Evolutionary conservation across 2,888 invertebrate species (phyloP).

Genomic region (Scaptomyza reducta): DNA sequence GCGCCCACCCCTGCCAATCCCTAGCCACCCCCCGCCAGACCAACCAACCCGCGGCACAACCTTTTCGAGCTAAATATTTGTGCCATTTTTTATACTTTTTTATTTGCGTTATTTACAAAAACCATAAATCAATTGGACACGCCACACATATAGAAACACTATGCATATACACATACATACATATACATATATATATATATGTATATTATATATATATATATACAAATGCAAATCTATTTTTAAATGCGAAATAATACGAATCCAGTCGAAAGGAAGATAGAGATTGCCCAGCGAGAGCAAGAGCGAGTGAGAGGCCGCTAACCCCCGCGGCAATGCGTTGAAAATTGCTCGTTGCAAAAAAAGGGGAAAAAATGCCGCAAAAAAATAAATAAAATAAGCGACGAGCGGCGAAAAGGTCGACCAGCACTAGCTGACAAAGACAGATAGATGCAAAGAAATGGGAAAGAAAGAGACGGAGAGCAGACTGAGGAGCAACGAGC

Average conservation of each 20-base stretch:
- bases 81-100: constrained; percentile 29
- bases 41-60: constrained; percentile 61
- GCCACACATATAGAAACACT: constrained; percentile 68
- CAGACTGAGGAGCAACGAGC: constrained; percentile 6
- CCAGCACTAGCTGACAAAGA: not conserved
- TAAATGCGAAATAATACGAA: constrained; percentile 84
- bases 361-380: constrained; percentile 54
- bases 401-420: constrained; percentile 43
- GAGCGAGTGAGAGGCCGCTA: constrained; percentile 28
- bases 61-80: constrained; percentile 61
- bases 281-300: constrained; percentile 24
- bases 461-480: not conserved
- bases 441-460: not conserved
- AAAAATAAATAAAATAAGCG: constrained; percentile 36
- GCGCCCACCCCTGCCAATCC: constrained; percentile 12
- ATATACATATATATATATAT: constrained; percentile 9
- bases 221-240: constrained; percentile 83
- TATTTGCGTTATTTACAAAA: constrained; percentile 79
- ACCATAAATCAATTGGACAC: constrained; percentile 84
- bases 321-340: constrained; percentile 68
- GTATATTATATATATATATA: not conserved
- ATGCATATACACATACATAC: constrained; percentile 22
- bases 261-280: constrained; percentile 47
- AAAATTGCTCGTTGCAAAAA: constrained; percentile 61
- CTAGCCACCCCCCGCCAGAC: not conserved